Conservation (phyloP, 1,140 invertebrate genomes). For the Littorina saxatilis region DNA sequence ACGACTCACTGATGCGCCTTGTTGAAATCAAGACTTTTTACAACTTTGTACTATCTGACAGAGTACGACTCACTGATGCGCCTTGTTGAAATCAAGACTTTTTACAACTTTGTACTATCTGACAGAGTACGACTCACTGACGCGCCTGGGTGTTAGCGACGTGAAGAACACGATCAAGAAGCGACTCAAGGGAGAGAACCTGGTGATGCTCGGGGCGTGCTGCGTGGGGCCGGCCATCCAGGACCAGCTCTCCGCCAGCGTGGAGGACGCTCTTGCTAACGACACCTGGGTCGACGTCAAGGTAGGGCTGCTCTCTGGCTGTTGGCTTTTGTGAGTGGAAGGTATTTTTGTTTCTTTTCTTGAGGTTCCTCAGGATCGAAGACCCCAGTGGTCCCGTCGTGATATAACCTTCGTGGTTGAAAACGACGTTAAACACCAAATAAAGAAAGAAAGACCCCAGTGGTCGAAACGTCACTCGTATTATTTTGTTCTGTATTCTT, state of each 20-base stretch:
- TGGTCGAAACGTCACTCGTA: too few relatives aligned
- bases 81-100: too few relatives aligned
- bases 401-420: too few relatives aligned
- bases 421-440: too few relatives aligned
- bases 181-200: slow-evolving; percentile 83
- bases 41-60: too few relatives aligned
- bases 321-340: not conserved
- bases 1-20: too few relatives aligned
- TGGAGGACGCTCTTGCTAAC: slow-evolving; percentile 88
- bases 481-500: too few relatives aligned
- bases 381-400: too few relatives aligned
- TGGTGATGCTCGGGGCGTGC: slow-evolving; percentile 86
- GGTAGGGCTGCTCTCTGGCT: slow-evolving; percentile 59
- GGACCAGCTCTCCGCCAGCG: slow-evolving; percentile 87
- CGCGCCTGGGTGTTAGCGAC: slow-evolving; percentile 92
- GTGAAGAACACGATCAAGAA: slow-evolving; percentile 88
- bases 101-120: too few relatives aligned
- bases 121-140: slow-evolving; percentile 92
- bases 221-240: slow-evolving; percentile 85
- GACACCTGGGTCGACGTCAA: slow-evolving; percentile 87
- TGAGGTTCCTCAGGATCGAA: too few relatives aligned
- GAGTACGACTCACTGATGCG: slow-evolving; percentile 94
- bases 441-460: too few relatives aligned
- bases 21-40: too few relatives aligned
- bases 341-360: not conserved